Base-by-base conservation (phyloP, 2,888 invertebrate species). In the Cryptocheilus praepositus region DNA sequence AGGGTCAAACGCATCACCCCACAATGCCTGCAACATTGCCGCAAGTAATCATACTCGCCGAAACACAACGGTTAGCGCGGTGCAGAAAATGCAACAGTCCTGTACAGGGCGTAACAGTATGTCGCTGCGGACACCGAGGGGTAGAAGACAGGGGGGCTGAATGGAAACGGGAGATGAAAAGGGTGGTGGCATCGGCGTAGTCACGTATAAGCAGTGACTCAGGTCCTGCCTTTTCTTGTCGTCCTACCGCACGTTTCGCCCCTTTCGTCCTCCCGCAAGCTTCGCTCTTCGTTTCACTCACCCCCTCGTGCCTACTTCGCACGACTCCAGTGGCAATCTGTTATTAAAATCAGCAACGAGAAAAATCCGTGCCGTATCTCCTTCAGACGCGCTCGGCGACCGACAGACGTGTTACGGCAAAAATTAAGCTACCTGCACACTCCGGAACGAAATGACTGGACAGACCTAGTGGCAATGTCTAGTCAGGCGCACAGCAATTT, bases 311-410 rank as follows among this genome's bases (percentile, higher is more conserved):
- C 61, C 61, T 52, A 55, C 52, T 59, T 62, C 66, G 69, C 70
- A 51, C 49, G 57, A 68, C 71, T 64, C 71, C 73, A 70, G 67
- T 72, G 71, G 80, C 83, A 86, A 86, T 86, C 86, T 88, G 86
- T 88, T 88, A 88, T 88, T 88, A 88, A 88, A 88, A 88, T 88
- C 88, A 87, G 87, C 86, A 87, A 87, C 86, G 87, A 86, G 87
- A 88, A 88, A 88, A 88, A 88, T 88, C 85, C 88, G 88, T 88
- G 88, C 88, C 88, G 84, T 88, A 88, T 88, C 88, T 88, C 70
- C 75, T 70, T 68, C 71, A 71, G 73, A 64, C 79, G 68, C 74
- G 67, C 65, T 70, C 66, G 74, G 70, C 63, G 54, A 73, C 74
- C 83, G 84, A 83, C 83, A 85, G 82, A 85, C 88, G 87, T 87